A percentile compares a stretch with the other conserved stretches of the same genome.
Conservation (phyloP, 2,888 invertebrate species). For the Caenorhabditis sp. region DNA sequence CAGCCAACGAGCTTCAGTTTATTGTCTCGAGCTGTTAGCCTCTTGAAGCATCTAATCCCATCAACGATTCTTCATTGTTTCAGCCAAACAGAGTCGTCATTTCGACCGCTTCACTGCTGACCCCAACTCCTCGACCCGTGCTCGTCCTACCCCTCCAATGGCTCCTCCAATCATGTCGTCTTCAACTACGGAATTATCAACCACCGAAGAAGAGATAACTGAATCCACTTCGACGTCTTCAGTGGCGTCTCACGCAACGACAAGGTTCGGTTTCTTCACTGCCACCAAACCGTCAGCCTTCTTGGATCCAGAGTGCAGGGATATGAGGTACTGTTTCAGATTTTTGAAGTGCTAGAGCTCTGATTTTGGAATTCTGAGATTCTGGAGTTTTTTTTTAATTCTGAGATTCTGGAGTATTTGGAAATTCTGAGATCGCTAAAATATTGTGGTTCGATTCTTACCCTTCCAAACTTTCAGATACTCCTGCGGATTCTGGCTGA, state of each 20-base stretch:
- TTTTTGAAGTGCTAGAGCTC: not conserved
- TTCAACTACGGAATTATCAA: constrained; percentile 34
- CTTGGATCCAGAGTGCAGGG: constrained; percentile 71
- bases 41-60: no score
- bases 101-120: constrained; percentile 59
- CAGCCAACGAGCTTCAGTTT: no score
- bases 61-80: not conserved
- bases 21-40: no score
- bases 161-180: constrained; percentile 57
- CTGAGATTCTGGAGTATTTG: no score
- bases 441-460: no score
- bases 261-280: constrained; percentile 65
- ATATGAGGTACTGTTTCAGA: constrained; percentile 61
- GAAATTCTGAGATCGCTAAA: no score
- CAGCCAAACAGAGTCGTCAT: constrained; percentile 38
- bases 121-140: constrained; percentile 30
- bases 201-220: constrained; percentile 23
- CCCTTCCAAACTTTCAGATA: constrained; percentile 62
- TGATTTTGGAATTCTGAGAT: not conserved
- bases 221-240: constrained; percentile 38
- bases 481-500: constrained; percentile 81
- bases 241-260: constrained; percentile 32
- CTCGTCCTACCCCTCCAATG: constrained; percentile 60
- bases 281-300: constrained; percentile 71
- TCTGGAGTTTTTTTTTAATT: no score